Base-by-base conservation (phyloP, 2,113 vertebrate species). In the pig (Sus scrofa) region DNA sequence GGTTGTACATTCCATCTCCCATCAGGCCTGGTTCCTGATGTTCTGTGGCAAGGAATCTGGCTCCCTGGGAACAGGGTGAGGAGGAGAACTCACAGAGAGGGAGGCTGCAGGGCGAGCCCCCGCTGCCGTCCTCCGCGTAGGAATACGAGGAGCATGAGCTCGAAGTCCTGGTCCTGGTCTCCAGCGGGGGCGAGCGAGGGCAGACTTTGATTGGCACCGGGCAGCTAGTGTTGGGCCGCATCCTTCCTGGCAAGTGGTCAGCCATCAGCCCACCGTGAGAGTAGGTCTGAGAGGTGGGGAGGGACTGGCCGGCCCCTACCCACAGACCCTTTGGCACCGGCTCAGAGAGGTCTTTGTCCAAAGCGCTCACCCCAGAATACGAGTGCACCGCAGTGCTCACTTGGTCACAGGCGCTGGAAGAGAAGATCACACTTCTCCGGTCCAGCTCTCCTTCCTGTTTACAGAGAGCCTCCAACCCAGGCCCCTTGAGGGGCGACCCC, bases 131-230 rank as follows among this genome's bases (percentile, higher is more conserved):
- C 99, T 99, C 99, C 0, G 99, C 99, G 3, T 99, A 99, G 0
- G 99, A 99, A 97, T 99, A 99, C 58, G 99, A 99, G 78, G 99
- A 99, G 96, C 99, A 99, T 2, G 99, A 99, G 98, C 99, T 99
- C 98, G 99, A 99, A 92, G 99, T 99, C 97, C 99, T 99, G 93
- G 99, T 99, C 97, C 99, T 99, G 68, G 99, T 99, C 98, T 99
- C 99, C 95, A 99, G 98, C 15, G 99, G 99, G 34, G 99, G 99
- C 3, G 99, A 99, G 96, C 99, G 99, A 50, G 99, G 99, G 98
- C 99, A 99, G 96, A 99, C 99, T 99, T 99, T 99, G 98, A 99
- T 99, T 99, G 99, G 99, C 99, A 99, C 99, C 34, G 99, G 99
- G 98, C 99, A 99, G 99, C 99, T 99, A 99, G 99, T 99, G 98